Base-by-base conservation (phyloP, 1,140 invertebrate genomes). In the Drosophila azteca region DNA sequence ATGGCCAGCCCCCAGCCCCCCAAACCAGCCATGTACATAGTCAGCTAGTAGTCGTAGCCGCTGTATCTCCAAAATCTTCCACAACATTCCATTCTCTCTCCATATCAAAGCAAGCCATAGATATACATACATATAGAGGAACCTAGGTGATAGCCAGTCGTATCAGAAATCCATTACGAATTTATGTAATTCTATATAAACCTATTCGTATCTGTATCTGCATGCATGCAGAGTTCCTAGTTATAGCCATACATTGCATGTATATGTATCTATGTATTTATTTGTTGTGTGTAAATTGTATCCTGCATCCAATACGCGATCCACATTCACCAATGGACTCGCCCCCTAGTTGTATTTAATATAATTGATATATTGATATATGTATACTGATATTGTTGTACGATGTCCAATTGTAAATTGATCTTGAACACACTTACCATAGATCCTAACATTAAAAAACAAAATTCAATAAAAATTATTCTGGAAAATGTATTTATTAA, bases 351-450 rank as follows among this genome's bases (percentile, higher is more conserved):
- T 66, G 60, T 63, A 69, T 41, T 41, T 67, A 68, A 35, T 35
- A 35, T 35, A 39, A 51, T 29, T 46, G 54, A 55, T 54, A 66
- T 78, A 81, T 79, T 79, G 62, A 53, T 52, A 52, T 55, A 61
- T 39, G 31, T 48, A n/a, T 62, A 88, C 73, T 62, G 79, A 87
- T 88, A 70, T 87, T 87, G 83, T 87, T 87, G 84, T 83, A 87
- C 83, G 72, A 88, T 87, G 83, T 87, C 83, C 75, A 83, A 83
- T 79, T 87, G 83, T 87, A 87, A 87, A 87, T 87, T 87, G 79
- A 87, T 88, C 79, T 88, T 72, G 53, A 70, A 69, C 52, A 82
- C 45, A 62, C 66, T 20, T 20, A 20, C 13, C 8, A 9, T 31
- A 82, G 35, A 39, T 39, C 35, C 11, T 71, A 82, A 59, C n/a